Conservation (phyloP, 2,888 invertebrate species). For the Scaptomyza parva region DNA sequence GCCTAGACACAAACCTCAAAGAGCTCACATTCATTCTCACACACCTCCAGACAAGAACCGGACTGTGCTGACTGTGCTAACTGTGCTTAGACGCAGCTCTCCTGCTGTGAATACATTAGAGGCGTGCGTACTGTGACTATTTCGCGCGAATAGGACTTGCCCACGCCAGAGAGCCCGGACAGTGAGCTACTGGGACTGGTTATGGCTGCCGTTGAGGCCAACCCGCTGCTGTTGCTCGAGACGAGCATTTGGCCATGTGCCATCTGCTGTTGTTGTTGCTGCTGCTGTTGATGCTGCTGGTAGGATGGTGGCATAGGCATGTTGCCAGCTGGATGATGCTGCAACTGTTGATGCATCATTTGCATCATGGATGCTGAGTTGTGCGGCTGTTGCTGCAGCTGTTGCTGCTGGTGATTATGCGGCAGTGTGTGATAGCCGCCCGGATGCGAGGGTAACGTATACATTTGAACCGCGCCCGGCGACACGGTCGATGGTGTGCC, state of each 20-base stretch:
- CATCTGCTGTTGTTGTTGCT: slow-evolving; percentile 73
- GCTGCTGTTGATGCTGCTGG: slow-evolving; percentile 82
- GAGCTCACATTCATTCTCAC: slow-evolving; percentile 48
- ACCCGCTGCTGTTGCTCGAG: slow-evolving; percentile 81
- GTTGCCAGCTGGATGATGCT: slow-evolving; percentile 71
- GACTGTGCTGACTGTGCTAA: no score
- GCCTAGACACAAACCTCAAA: slow-evolving; percentile 75
- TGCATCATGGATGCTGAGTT: slow-evolving; percentile 82
- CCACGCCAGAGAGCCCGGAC: slow-evolving; percentile 83
- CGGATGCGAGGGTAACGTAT: slow-evolving; percentile 83
- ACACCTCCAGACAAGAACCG: slow-evolving; percentile 21
- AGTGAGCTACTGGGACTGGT: slow-evolving; percentile 83
- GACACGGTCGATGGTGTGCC: slow-evolving; percentile 84
- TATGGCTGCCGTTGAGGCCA: slow-evolving; percentile 79
- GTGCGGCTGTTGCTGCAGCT: slow-evolving; percentile 67
- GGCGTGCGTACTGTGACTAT: slow-evolving; percentile 89
- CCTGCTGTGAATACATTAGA: slow-evolving; percentile 88
- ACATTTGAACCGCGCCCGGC: slow-evolving; percentile 84
- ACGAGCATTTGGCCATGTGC: slow-evolving; percentile 81
- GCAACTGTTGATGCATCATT: slow-evolving; percentile 75
- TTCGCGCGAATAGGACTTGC: slow-evolving; percentile 86
- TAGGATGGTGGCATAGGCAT: slow-evolving; percentile 82
- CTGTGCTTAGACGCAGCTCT: slow-evolving; percentile 89
- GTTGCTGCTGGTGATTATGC: slow-evolving; percentile 83
- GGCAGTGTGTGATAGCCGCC: slow-evolving; percentile 84